Base-by-base conservation (phyloP, 2,797 vertebrate genomes). In the Anomalospiza imberbis region DNA sequence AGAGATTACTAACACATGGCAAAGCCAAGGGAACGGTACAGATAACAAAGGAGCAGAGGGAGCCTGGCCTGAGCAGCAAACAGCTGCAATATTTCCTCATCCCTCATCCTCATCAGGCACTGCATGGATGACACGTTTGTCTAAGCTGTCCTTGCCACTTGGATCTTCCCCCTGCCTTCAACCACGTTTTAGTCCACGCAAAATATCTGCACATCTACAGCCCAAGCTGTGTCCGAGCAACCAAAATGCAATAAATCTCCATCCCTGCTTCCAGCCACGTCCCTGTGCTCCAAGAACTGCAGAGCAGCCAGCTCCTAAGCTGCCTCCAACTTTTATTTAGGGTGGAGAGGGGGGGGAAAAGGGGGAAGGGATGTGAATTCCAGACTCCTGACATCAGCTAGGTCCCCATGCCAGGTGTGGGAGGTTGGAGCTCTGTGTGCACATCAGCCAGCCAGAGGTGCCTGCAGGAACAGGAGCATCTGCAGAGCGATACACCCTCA, bases 321-420 rank as follows among this genome's bases (percentile, higher is more conserved):
- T 51, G 61, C 65, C 75, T 94, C 78, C 81, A 89, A 28, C 20
- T 18, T 34, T 85, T 36, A 29, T 44, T 71, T 40, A 81, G 68
- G 89, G 66, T 58, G 51, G 42, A 87, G 55, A 28, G 12, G n/a
- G 34, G 17, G 32, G 57, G 3, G 14, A 40, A 40, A 15, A 15
- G 74, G 89, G 81, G 85, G 85, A 48, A 48, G 88, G 90, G 88
- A 62, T 24, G 16, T 0, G 32, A 67, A 92, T 82, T 72, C 82
- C 94, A 94, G 78, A 28, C 85, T n/a, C 76, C 87, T 90, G 94
- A 78, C 88, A 75, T 84, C 93, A 94, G 82, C 53, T 6, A 3
- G 5, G n/a, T 83, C 26, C 67, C 78, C 45, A 17, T 4, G 2
- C 42, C 1, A 32, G 38, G 54, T 25, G 48, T 6, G 3, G 34